Evolutionary conservation across 2,113 vertebrate species (phyloP).

Genomic region (Amblyopsis rosae): DNA sequence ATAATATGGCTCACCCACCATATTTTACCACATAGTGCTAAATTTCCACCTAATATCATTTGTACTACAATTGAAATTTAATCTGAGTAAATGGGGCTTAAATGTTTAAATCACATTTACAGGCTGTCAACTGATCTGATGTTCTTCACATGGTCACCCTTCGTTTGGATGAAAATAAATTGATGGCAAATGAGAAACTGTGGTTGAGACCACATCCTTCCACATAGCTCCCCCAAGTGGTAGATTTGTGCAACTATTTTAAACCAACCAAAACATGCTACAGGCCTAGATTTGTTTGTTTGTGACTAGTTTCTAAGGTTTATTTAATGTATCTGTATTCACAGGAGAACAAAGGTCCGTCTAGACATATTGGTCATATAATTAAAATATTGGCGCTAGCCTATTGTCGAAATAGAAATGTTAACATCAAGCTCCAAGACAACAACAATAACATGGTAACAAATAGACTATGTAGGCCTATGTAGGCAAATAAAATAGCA

Average conservation of each 20-base stretch:
- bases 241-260: conserved; percentile 1
- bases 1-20: conserved; percentile 46
- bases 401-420: too few relatives aligned
- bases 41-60: conserved; percentile 76
- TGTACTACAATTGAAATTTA: conserved; percentile 76
- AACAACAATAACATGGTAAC: too few relatives aligned
- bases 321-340: too few relatives aligned
- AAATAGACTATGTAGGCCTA: too few relatives aligned
- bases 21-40: conserved; percentile 61
- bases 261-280: background rate
- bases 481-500: too few relatives aligned
- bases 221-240: conserved; percentile 71
- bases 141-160: conserved; percentile 79
- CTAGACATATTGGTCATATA: too few relatives aligned
- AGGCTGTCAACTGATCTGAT: conserved; percentile 78
- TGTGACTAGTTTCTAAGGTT: too few relatives aligned
- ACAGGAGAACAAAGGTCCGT: too few relatives aligned
- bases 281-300: background rate
- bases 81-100: conserved; percentile 77
- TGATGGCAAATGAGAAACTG: conserved; percentile 69
- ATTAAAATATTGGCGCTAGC: too few relatives aligned
- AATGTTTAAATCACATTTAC: conserved; percentile 81
- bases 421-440: too few relatives aligned
- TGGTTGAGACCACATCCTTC: conserved; percentile 39
- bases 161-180: conserved; percentile 78